Conservation (phyloP, 2,797 vertebrate genomes). For the Astyanax mexicanus region DNA sequence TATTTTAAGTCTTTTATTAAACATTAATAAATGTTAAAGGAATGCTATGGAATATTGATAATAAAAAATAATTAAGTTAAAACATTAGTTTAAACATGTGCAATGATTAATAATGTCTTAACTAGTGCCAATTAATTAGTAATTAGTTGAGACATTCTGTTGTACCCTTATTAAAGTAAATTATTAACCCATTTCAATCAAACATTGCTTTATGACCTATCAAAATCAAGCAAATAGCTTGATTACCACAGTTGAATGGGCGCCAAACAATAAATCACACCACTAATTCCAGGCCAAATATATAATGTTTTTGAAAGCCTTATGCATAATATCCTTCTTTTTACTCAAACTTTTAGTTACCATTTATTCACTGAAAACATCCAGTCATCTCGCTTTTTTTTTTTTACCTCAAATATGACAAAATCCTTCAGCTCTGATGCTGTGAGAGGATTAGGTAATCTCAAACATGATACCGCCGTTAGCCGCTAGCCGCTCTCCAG, state of each 20-base stretch:
- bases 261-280: neutral
- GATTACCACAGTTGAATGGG: neutral
- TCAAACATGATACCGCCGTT: constrained; percentile 50
- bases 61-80: too few relatives aligned
- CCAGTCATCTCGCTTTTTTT: constrained; percentile 72
- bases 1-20: too few relatives aligned
- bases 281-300: neutral
- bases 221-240: too few relatives aligned
- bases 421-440: constrained; percentile 72
- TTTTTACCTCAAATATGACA: constrained; percentile 72
- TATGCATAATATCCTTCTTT: neutral
- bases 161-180: too few relatives aligned
- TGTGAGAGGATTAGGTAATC: constrained; percentile 80
- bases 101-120: too few relatives aligned
- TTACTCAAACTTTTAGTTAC: constrained; percentile 11
- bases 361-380: constrained; percentile 32
- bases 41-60: too few relatives aligned
- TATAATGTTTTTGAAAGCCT: neutral
- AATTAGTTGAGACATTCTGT: too few relatives aligned
- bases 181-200: too few relatives aligned
- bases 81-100: too few relatives aligned
- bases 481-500: constrained; percentile 39
- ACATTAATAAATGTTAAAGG: too few relatives aligned
- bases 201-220: too few relatives aligned
- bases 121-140: too few relatives aligned